phyloP scores from a whole-genome alignment of 92 coral and sea anemone species.

The Porites cylindrica region DNA sequence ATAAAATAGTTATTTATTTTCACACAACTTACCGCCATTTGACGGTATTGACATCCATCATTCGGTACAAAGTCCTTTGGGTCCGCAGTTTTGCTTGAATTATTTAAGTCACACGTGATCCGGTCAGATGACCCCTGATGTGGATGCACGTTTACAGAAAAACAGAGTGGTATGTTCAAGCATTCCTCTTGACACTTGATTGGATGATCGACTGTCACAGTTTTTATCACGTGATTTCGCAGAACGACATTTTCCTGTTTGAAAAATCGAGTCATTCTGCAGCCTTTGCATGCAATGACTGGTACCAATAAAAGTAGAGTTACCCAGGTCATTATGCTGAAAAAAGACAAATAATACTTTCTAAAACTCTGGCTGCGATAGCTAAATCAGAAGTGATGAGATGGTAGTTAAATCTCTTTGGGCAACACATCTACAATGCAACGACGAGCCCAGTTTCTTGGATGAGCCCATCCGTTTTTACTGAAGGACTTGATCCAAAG shows the following conservation, averaged over 20 bases:
- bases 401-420: no score
- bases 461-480: no score
- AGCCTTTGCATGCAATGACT: conserved; percentile 19
- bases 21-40: not conserved
- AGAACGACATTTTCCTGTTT: not conserved
- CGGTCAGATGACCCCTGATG: not conserved
- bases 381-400: no score
- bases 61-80: conserved; percentile 3
- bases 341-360: no score
- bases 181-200: conserved; percentile 3
- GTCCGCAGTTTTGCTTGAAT: conserved; percentile 17
- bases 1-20: no score
- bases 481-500: no score
- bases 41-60: conserved; percentile 10
- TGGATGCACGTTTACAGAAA: conserved; percentile 19
- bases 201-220: conserved; percentile 4
- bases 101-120: conserved; percentile 23
- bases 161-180: conserved; percentile 3
- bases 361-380: no score
- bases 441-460: no score
- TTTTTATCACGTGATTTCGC: conserved; percentile 13
- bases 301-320: not conserved
- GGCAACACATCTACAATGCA: no score
- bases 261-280: conserved; percentile 12
- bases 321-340: not conserved